Evolutionary conservation across 2,888 invertebrate genomes (phyloP), one percentile per base, ranked within the genome.

Genomic region (Ochlodes sylvanus): DNA sequence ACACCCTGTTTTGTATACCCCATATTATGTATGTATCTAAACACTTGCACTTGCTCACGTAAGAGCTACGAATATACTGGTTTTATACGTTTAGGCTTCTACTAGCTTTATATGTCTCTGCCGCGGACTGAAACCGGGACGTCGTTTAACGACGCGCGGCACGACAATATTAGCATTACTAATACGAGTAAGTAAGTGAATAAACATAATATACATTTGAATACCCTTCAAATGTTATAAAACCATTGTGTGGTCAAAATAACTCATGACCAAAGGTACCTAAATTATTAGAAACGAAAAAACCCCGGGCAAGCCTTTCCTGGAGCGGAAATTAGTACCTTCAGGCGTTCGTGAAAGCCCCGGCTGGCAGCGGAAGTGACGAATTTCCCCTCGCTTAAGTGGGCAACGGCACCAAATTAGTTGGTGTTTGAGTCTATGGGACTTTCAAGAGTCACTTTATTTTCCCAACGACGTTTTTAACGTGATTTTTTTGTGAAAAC

Each of bases 251-350:
- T 50, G 10, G 17, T 50, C 9, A 50, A 12, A 19, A 19, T 6
- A 27, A 5, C 15, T 42, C 44, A n/a, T 64, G 56, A 54, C 21
- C 42, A 63, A 64, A 52, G 27, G 62, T 47, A 60, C 34, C 55
- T 61, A 74, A 78, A 73, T 73, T 69, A 75, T 77, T 78, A 75
- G 74, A 72, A 70, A 73, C 76, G 75, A 76, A 76, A 81, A 79
- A 76, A 74, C 66, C 61, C 64, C 69, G 71, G 72, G 75, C 74
- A 75, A 77, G 74, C 79, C 79, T 80, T 77, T 78, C 77, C 74
- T 75, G 76, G 75, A 79, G 79, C 85, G 86, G 86, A 86, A 86
- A 86, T 86, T 85, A 84, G 85, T 83, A 81, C 81, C 82, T 84
- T 82, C 79, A 81, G 79, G 77, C 79, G 77, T 78, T 80, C 76